Percentiles rank a stretch among this genome's conserved stretches.
phyloP scores from a whole-genome alignment of 2,888 invertebrate species.

The Adelphocoris suturalis region DNA sequence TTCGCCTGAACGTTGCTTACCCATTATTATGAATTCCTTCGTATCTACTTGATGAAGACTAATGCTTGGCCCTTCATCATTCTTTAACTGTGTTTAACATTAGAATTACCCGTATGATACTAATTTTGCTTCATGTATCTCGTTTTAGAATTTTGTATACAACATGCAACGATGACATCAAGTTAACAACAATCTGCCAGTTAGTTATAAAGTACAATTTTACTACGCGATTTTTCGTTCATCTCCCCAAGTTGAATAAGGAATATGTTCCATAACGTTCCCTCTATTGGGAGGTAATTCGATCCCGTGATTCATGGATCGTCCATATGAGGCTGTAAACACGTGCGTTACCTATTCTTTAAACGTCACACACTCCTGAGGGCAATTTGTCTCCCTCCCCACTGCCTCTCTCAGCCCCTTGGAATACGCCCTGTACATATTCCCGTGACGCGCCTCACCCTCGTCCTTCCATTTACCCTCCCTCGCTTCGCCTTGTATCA shows the following conservation, averaged over 20 bases:
- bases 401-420: neutral
- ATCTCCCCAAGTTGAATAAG: neutral
- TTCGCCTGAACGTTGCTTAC: too few relatives aligned
- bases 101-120: too few relatives aligned
- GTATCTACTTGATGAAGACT: too few relatives aligned
- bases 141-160: too few relatives aligned
- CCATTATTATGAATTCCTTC: too few relatives aligned
- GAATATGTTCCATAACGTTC: neutral
- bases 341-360: constrained; percentile 54
- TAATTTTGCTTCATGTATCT: too few relatives aligned
- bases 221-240: neutral
- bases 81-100: too few relatives aligned
- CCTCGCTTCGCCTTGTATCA: constrained; percentile 16
- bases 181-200: neutral
- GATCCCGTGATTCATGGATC: constrained; percentile 52
- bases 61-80: too few relatives aligned
- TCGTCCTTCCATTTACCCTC: neutral
- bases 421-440: constrained; percentile 17
- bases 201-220: neutral
- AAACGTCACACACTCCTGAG: constrained; percentile 35
- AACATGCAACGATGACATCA: too few relatives aligned
- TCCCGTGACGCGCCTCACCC: neutral
- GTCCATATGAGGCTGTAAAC: constrained; percentile 10
- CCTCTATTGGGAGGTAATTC: constrained; percentile 7
- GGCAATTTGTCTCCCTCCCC: constrained; percentile 18